Base-by-base conservation (phyloP, 1,140 invertebrate species). In the Lucilia cuprina region DNA sequence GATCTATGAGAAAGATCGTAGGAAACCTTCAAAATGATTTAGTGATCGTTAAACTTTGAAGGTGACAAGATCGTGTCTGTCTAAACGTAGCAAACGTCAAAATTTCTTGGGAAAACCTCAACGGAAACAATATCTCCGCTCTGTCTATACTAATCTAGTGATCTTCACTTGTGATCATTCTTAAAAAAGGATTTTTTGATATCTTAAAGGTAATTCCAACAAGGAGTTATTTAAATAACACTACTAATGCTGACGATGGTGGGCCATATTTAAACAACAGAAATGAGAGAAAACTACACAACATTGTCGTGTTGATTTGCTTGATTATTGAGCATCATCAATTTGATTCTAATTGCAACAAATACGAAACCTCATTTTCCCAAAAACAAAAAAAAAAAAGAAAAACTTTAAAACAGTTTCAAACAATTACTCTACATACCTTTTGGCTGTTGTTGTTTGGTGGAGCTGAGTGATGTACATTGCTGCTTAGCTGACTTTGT, bases 281-380 rank as follows among this genome's bases (percentile, higher is more conserved):
- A 7, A 30, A 19, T 21, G 13, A 14, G 50, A 60, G 55, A 70
- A 70, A 70, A 65, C 60, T 10, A 10, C 60, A 82, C 82, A 19
- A 34, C 65, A 35, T 41, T 50, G 65, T 83, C 83, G 41, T 74
- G 82, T 74, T 83, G 82, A 83, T 83, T 35, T 65, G 55, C 35
- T 74, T 74, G 83, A 50, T 83, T 84, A 70, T 84, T 74, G 83
- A 49, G 74, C 74, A 75, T 60, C 84, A 86, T 84, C 87, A 89
- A 89, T 89, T 90, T 87, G 86, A 88, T 89, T 90, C 87, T 88
- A 90, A 90, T 90, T 89, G 88, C 87, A 84, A 84, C 82, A 80
- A 80, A 80, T 80, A 50, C 77, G 77, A 80, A 80, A 80, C 25
- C 75, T 84, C 25, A 74, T 83, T 78, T 83, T 82, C 75, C n/a